A percentile compares a stretch with the other conserved stretches of the same genome.
Evolutionary conservation across 1,140 invertebrate species (phyloP).

Genomic region (Argopecten irradians): DNA sequence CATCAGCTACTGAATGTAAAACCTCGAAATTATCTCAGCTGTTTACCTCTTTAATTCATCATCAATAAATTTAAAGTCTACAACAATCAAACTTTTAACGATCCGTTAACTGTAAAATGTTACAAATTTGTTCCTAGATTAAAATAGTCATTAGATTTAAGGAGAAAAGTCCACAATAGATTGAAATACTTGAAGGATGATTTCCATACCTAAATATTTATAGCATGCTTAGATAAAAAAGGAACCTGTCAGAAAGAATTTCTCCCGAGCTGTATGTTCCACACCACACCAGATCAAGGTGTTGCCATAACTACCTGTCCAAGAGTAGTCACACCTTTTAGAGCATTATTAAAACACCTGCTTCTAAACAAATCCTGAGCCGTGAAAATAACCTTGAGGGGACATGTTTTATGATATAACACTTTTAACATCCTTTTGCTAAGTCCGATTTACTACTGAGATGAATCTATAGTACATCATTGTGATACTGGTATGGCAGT

Average conservation of each 20-base stretch:
- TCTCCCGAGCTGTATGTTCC: neutral
- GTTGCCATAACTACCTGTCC: neutral
- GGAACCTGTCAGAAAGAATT: neutral
- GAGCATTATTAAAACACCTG: neutral
- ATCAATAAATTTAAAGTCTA: no score
- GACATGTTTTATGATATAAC: neutral
- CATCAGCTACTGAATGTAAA: no score
- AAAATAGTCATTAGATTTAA: neutral
- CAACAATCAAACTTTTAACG: no score
- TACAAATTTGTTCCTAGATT: neutral
- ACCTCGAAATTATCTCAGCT: no score
- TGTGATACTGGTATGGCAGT: neutral
- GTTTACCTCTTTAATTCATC: no score
- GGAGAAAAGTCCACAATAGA: neutral
- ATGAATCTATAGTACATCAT: no score
- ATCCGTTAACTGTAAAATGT: no score
- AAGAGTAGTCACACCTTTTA: neutral
- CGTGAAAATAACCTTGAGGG: neutral
- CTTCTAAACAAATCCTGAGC: neutral
- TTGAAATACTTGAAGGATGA: neutral
- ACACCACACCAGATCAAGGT: neutral
- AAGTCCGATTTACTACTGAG: neutral
- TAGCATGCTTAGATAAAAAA: neutral
- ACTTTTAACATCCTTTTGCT: constrained; percentile 6
- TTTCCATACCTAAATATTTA: neutral